Evolutionary conservation across 2,113 vertebrate genomes (phyloP), one percentile per base, ranked within the genome.

Genomic region (Lota lota): DNA sequence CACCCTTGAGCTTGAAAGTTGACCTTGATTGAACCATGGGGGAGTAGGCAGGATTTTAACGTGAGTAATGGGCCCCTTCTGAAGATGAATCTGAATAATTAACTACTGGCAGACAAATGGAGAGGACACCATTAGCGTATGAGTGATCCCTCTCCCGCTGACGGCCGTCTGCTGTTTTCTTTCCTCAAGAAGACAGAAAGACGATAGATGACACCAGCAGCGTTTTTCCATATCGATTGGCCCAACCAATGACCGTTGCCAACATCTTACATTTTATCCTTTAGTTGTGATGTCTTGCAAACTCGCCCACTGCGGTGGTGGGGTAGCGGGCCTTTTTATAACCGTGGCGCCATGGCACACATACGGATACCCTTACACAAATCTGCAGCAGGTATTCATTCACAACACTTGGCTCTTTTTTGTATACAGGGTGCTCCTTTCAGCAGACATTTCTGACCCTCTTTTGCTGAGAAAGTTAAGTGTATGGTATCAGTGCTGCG

Each of bases 161-260:
- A 73, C 64, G 19, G 70, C 64, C 68, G 64, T 78, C 63, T 73
- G 73, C 54, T 0, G 56, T 64, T 72, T 69, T 69, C 59, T 71
- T 33, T 18, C 68, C 63, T 59, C 72, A 74, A 80, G 79, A 64
- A 82, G 80, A 79, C 80, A 68, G 66, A 74, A 76, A 80, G 78
- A 80, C 80, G 70, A 79, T 68, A 81, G 80, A 85, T 79, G 82
- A 81, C 33, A 78, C 82, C 85, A 68, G 78, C 85, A 57, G 88
- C 61, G 60, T 71, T 87, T 81, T 79, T 77, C 40, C 77, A 47
- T 74, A 90, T 92, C 81, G 87, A 91, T 89, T 72, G 47, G 57
- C 82, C 69, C 73, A 47, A 47, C 64, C 33, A 57, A 74, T 82
- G 76, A 76, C 40, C 83, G 89, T 83, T 87, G 75, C 80, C 79